These are phyloP conservation scores for Chloroceryle inda DNA, from an alignment of 2,797 vertebrate genomes.

Conservation along the genomic window DNA sequence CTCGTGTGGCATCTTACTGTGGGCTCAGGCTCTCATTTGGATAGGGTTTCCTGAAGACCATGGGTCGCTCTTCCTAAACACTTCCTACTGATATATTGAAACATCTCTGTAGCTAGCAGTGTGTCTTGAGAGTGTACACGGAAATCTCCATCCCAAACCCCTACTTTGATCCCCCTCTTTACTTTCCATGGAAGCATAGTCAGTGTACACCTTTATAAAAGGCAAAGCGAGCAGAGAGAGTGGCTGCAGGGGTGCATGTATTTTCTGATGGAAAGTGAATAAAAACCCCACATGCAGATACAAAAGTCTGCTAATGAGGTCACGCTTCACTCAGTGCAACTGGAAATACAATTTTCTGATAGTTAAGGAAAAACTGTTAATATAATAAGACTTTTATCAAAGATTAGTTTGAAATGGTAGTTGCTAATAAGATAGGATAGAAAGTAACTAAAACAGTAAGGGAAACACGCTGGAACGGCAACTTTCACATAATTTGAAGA, in stretches of 20 bases:
- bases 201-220: background rate
- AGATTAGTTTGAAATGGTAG: constrained; percentile 71
- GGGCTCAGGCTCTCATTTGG: background rate
- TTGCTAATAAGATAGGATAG: constrained; percentile 73
- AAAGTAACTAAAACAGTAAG: constrained; percentile 60
- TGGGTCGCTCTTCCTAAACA: background rate
- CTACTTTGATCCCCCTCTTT: background rate
- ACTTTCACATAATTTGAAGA: constrained; percentile 71
- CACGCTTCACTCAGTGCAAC: constrained; percentile 37
- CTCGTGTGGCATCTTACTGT: accelerated
- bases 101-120: background rate
- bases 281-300: background rate
- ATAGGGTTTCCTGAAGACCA: background rate
- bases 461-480: constrained; percentile 38
- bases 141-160: background rate
- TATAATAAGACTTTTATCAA: constrained; percentile 72
- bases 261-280: background rate
- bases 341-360: constrained; percentile 55
- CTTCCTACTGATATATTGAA: background rate
- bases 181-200: background rate
- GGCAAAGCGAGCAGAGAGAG: background rate
- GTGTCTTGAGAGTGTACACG: background rate
- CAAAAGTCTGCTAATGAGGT: constrained; percentile 45
- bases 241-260: background rate
- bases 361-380: constrained; percentile 69